phyloP scores from a whole-genome alignment of 2,888 invertebrate species.

The Ochropacha duplaris region DNA sequence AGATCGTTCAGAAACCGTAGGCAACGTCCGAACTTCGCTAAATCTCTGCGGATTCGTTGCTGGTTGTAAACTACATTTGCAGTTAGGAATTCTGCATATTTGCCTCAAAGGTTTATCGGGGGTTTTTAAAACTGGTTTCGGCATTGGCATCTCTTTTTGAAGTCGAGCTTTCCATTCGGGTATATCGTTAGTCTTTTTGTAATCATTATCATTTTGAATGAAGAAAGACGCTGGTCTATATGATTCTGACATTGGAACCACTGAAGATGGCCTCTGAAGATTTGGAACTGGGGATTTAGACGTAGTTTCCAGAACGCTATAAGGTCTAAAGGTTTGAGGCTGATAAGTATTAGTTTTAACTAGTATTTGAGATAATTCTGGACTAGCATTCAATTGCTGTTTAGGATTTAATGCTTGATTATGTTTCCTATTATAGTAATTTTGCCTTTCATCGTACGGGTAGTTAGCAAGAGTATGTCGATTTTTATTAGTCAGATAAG shows the following conservation, averaged over 20 bases:
- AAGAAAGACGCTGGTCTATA: conserved; percentile 72
- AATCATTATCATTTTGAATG: conserved; percentile 52
- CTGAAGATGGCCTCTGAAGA: conserved; percentile 68
- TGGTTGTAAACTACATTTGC: conserved; percentile 65
- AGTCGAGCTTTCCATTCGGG: conserved; percentile 72
- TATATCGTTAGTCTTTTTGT: conserved; percentile 55
- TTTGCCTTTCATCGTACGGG: conserved; percentile 62
- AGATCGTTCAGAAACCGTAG: conserved; percentile 60
- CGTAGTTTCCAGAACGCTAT: conserved; percentile 71
- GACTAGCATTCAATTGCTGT: conserved; percentile 47
- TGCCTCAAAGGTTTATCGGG: conserved; percentile 64
- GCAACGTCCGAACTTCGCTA: conserved; percentile 64
- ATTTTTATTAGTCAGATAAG: conserved; percentile 49
- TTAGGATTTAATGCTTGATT: conserved; percentile 35
- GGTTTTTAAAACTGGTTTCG: conserved; percentile 53
- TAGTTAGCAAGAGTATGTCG: conserved; percentile 66
- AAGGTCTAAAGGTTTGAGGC: conserved; percentile 66
- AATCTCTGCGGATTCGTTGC: conserved; percentile 47
- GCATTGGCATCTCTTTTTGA: conserved; percentile 64
- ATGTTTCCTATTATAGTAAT: conserved; percentile 55
- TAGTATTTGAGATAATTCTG: conserved; percentile 55
- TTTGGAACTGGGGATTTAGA: conserved; percentile 55
- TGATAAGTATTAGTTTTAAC: conserved; percentile 50
- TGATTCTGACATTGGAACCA: conserved; percentile 72
- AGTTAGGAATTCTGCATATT: conserved; percentile 72